Percentiles rank a stretch among this genome's conserved stretches.
These are phyloP conservation scores for Salminus brasiliensis DNA, from an alignment of 2,113 vertebrate genomes.

Conservation along the genomic window DNA sequence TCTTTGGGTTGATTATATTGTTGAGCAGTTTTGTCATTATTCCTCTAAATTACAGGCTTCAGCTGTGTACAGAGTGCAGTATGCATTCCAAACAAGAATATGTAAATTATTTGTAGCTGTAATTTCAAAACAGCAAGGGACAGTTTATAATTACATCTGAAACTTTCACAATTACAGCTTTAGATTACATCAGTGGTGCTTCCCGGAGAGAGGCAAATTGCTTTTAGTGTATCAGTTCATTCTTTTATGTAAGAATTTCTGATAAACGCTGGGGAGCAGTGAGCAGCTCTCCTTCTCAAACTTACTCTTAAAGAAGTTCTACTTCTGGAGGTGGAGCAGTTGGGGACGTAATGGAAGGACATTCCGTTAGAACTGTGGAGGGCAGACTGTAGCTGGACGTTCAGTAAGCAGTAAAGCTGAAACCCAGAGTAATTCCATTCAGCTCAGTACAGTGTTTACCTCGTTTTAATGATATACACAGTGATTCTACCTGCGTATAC, in stretches of 20 bases:
- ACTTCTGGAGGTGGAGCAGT: neutral
- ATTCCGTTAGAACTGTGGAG: no score
- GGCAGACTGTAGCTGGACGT: no score
- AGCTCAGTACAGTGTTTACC: no score
- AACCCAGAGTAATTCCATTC: no score
- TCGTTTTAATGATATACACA: no score
- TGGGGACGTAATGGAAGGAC: neutral
- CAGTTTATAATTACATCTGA: neutral
- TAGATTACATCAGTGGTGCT: neutral
- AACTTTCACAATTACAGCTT: constrained; percentile 2
- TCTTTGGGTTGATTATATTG: neutral
- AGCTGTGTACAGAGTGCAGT: neutral
- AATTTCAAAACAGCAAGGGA: neutral
- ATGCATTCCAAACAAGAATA: neutral
- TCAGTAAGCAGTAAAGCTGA: no score
- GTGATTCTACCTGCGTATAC: no score
- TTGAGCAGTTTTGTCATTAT: neutral
- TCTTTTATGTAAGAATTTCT: neutral
- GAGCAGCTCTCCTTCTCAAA: neutral
- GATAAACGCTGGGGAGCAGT: neutral
- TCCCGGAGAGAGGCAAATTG: neutral
- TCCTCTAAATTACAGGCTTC: constrained; percentile 1
- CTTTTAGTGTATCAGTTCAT: neutral
- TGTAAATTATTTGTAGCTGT: neutral
- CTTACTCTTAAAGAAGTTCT: neutral